These are phyloP conservation scores for Phymastichus coffea DNA, from an alignment of 1,140 invertebrate genomes.

Conservation along the genomic window DNA sequence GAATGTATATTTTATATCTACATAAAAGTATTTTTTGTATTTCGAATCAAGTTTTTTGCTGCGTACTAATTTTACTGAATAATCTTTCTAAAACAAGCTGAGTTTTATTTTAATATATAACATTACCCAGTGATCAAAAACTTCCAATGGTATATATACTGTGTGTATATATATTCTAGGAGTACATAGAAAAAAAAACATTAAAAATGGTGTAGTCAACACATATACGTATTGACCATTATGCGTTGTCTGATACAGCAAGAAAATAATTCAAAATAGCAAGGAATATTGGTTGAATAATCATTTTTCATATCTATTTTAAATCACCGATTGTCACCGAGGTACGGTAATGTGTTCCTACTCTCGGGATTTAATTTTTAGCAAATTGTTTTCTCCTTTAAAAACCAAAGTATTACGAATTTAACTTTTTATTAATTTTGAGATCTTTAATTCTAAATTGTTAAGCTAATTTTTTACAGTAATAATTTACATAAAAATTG, in stretches of 20 bases:
- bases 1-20: neutral
- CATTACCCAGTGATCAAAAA: neutral
- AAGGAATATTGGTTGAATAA: conserved; percentile 1
- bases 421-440: no score
- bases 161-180: conserved; percentile 33
- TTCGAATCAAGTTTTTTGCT: no score
- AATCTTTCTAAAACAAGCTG: neutral
- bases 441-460: no score
- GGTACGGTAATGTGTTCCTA: conserved; percentile 3
- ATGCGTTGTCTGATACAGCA: conserved; percentile 28
- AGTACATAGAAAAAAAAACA: no score
- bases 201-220: conserved; percentile 28
- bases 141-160: conserved; percentile 31
- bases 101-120: conserved; percentile 8
- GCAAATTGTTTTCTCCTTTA: conserved; percentile 14
- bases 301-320: conserved; percentile 22
- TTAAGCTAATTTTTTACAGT: no score
- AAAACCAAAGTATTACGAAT: conserved; percentile 25
- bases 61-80: neutral
- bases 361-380: conserved; percentile 9
- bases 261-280: conserved; percentile 18
- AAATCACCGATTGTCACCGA: neutral
- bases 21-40: neutral
- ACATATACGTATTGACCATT: conserved; percentile 22
- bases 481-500: no score